Conservation (phyloP, 2,797 vertebrate genomes). For the Hemitrygon akajei region DNA sequence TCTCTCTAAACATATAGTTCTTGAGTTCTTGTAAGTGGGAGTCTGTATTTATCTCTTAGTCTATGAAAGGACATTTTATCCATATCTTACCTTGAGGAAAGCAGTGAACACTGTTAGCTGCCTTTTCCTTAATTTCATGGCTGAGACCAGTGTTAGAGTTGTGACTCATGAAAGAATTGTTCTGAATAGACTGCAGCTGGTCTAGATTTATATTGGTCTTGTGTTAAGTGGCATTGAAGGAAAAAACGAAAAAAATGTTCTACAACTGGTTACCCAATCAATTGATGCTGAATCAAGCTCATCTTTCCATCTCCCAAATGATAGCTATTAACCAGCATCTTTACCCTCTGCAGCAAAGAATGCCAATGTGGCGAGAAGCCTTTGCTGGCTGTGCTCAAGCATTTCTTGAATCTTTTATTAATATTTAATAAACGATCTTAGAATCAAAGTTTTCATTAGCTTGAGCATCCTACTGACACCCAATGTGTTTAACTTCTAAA, state of each 20-base stretch:
- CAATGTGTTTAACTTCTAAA: neutral
- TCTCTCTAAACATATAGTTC: too few species aligned
- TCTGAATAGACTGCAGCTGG: too few species aligned
- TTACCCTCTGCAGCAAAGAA: neutral
- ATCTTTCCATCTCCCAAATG: neutral
- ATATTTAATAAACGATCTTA: neutral
- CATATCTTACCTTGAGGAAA: neutral
- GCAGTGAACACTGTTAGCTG: too few species aligned
- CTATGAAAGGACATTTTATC: neutral
- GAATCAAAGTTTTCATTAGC: neutral
- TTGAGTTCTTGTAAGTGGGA: too few species aligned
- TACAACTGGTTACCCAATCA: neutral
- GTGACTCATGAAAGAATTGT: too few species aligned
- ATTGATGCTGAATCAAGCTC: neutral
- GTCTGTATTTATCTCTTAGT: neutral
- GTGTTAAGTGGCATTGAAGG: neutral
- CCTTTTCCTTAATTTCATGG: too few species aligned
- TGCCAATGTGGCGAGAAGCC: neutral
- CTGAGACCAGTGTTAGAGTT: too few species aligned
- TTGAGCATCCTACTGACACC: neutral
- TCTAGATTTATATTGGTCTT: too few species aligned
- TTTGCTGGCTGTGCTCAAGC: neutral
- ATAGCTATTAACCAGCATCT: neutral
- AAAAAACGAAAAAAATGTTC: neutral
- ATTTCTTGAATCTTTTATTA: slow-evolving; percentile 11